Conservation (phyloP, 2,888 invertebrate genomes). For the Myathropa florea region DNA sequence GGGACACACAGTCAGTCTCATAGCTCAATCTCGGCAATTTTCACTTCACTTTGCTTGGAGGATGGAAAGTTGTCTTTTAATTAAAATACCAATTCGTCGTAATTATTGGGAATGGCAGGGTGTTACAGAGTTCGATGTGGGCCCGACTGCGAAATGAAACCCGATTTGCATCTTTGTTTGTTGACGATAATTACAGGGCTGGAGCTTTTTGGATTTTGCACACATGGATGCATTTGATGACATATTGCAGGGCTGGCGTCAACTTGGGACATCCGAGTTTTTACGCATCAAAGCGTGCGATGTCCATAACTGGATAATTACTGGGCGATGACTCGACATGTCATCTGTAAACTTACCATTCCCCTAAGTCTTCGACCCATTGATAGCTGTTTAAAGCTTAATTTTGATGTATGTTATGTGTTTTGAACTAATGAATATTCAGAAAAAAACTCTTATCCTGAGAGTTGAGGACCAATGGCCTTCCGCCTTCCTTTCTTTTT, state of each 20-base stretch:
- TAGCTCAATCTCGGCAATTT: slow-evolving; percentile 31
- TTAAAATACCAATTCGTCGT: slow-evolving; percentile 64
- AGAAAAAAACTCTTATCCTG: too few relatives aligned
- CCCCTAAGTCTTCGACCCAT: too few relatives aligned
- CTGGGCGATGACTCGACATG: neutral
- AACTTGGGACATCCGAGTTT: neutral
- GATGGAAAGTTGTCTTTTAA: slow-evolving; percentile 65
- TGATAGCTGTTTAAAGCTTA: too few relatives aligned
- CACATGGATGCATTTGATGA: neutral
- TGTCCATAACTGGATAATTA: neutral
- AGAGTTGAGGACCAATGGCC: too few relatives aligned
- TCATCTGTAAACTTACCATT: neutral
- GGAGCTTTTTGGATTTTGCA: neutral
- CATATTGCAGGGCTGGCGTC: neutral
- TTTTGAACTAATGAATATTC: too few relatives aligned
- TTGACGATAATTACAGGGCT: slow-evolving; percentile 46
- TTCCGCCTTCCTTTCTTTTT: too few relatives aligned
- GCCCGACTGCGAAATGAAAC: slow-evolving; percentile 4
- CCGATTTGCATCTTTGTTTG: slow-evolving; percentile 58
- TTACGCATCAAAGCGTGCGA: neutral
- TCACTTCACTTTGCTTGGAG: slow-evolving; percentile 3
- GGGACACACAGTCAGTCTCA: neutral
- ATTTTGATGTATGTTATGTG: too few relatives aligned
- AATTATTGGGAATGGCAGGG: slow-evolving; percentile 45
- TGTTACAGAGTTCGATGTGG: slow-evolving; percentile 12